phyloP scores from a whole-genome alignment of 2,888 invertebrate genomes.

The Drosophila yooni region DNA sequence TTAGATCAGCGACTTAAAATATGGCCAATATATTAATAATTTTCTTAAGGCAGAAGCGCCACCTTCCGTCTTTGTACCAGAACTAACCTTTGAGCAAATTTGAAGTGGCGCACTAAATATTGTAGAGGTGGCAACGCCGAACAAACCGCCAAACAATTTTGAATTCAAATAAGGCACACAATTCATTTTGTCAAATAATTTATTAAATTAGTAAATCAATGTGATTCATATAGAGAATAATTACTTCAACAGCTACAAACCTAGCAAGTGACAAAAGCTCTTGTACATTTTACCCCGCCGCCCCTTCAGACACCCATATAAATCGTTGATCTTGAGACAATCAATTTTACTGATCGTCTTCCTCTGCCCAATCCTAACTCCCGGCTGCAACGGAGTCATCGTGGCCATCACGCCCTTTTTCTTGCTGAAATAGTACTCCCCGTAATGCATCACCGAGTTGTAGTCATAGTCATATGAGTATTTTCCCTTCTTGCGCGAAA shows the following conservation, averaged over 20 bases:
- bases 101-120: background rate
- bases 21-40: background rate
- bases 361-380: slow-evolving; percentile 87
- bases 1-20: background rate
- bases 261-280: slow-evolving; percentile 82
- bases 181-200: slow-evolving; percentile 23
- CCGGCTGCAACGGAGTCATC: slow-evolving; percentile 87
- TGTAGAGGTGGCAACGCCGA: slow-evolving; percentile 12
- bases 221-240: slow-evolving; percentile 67
- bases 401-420: slow-evolving; percentile 87
- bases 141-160: background rate
- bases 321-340: slow-evolving; percentile 89
- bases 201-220: slow-evolving; percentile 75
- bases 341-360: slow-evolving; percentile 88
- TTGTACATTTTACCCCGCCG: slow-evolving; percentile 83
- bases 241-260: slow-evolving; percentile 63
- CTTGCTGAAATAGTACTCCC: slow-evolving; percentile 88
- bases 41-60: slow-evolving; percentile 2
- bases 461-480: slow-evolving; percentile 91
- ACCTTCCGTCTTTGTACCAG: background rate
- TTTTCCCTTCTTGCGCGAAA: slow-evolving; percentile 88
- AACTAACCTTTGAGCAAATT: background rate
- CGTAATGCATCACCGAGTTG: slow-evolving; percentile 93
- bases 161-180: background rate
- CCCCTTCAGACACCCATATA: slow-evolving; percentile 87